Percentiles rank a stretch among this genome's conserved stretches.
Evolutionary conservation across 2,113 vertebrate species (phyloP).

Genomic region (Amphiprion percula): DNA sequence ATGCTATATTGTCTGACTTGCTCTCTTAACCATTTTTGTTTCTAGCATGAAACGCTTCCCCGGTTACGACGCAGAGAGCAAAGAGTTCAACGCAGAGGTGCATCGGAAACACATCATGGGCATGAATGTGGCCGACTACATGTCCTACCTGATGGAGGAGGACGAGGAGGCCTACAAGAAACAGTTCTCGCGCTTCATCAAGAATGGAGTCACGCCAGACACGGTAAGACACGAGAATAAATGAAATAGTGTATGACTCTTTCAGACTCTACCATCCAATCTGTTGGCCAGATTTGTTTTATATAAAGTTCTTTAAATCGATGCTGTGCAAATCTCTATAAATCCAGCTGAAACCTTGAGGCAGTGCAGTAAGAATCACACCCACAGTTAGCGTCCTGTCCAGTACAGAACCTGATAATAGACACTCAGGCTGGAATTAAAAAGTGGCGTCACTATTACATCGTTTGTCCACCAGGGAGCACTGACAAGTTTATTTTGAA

Average conservation of each 20-base stretch:
- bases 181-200: constrained; percentile 98
- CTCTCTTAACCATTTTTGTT: not conserved
- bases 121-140: constrained; percentile 96
- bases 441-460: not conserved
- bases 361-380: no score
- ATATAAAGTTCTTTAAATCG: no score
- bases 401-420: no score
- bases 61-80: constrained; percentile 95
- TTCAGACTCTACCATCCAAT: no score
- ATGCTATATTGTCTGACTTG: not conserved
- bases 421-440: no score
- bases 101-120: constrained; percentile 98
- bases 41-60: constrained; percentile 96
- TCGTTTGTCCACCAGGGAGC: constrained; percentile 16
- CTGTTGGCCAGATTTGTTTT: no score
- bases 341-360: no score
- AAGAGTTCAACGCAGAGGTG: constrained; percentile 97
- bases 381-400: no score
- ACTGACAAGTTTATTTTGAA: not conserved
- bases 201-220: constrained; percentile 92
- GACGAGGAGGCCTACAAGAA: constrained; percentile 97
- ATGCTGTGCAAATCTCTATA: no score
- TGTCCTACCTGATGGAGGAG: constrained; percentile 96
- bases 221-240: constrained; percentile 79
- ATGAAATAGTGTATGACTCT: not conserved